Evolutionary conservation across 1,140 invertebrate genomes (phyloP).

Genomic region (Hypsibius dujardini): DNA sequence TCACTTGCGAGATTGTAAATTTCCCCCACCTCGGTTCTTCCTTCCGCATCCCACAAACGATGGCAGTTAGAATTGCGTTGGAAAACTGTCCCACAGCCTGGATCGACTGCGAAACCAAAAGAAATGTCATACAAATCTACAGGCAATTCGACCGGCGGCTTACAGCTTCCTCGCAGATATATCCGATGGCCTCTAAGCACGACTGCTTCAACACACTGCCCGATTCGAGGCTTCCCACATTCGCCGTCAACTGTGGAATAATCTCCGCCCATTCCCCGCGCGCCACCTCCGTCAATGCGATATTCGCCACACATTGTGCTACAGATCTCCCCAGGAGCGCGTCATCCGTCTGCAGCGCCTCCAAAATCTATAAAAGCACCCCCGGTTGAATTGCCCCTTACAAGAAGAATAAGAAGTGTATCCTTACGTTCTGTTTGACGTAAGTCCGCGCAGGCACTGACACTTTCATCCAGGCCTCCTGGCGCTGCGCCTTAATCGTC

Average conservation of each 20-base stretch:
- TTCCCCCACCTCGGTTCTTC: slow-evolving; percentile 47
- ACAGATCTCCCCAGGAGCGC: slow-evolving; percentile 73
- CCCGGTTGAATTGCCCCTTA: background rate
- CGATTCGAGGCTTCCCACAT: slow-evolving; percentile 59
- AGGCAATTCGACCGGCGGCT: too few species aligned
- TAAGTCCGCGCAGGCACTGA: slow-evolving; percentile 63
- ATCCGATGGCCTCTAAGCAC: slow-evolving; percentile 86
- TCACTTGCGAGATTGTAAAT: slow-evolving; percentile 20
- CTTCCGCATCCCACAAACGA: slow-evolving; percentile 89
- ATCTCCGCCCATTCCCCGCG: slow-evolving; percentile 54
- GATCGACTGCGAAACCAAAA: slow-evolving; percentile 44
- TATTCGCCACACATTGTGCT: slow-evolving; percentile 94
- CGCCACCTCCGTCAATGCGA: slow-evolving; percentile 86
- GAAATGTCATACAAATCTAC: background rate
- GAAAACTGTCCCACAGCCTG: slow-evolving; percentile 74
- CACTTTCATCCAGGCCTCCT: slow-evolving; percentile 75
- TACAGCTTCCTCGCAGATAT: slow-evolving; percentile 60
- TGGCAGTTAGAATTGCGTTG: slow-evolving; percentile 91
- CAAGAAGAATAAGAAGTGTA: slow-evolving; percentile 12
- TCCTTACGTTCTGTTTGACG: slow-evolving; percentile 84
- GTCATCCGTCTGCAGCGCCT: slow-evolving; percentile 82
- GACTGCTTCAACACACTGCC: slow-evolving; percentile 88
- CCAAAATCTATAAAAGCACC: slow-evolving; percentile 50
- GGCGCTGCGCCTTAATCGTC: slow-evolving; percentile 57
- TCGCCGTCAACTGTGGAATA: slow-evolving; percentile 63